Base-by-base conservation (phyloP, 2,888 invertebrate species). In the Brachyptera putata region DNA sequence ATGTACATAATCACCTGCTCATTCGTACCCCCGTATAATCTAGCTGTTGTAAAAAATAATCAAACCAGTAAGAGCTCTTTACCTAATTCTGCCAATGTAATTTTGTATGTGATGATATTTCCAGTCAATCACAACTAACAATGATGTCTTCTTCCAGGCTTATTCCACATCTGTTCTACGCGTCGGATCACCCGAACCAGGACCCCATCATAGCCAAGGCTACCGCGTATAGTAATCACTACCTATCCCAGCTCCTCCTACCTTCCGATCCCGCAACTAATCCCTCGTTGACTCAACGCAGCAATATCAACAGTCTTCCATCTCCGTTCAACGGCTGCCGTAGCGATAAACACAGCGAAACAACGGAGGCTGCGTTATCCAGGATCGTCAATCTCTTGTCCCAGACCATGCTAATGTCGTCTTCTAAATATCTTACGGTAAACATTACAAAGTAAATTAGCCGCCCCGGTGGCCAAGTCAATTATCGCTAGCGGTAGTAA, bases 391-490 rank as follows among this genome's bases (percentile, higher is more conserved):
- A 75, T 58, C 69, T 74, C 39, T 69, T 85, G 39, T 74, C 78
- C 25, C 75, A 78, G 53, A 74, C 75, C 56, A 70, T 90, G 25
- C 75, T 84, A 69, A 76, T 81, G 3, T 80, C 86, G 1, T 80
- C 82, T 61, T 85, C 85, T 56, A 89, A 84, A 75, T 78, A 82
- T 74, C 79, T 84, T 67, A 80, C 84, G 69, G 88, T 87, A 73
- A 82, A 83, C 77, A n/a, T n/a, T n/a, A n/a, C n/a, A n/a, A n/a
- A n/a, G n/a, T n/a, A n/a, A n/a, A n/a, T n/a, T n/a, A n/a, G n/a
- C n/a, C n/a, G n/a, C n/a, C n/a, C n/a, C n/a, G n/a, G n/a, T n/a
- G n/a, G n/a, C n/a, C n/a, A n/a, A n/a, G n/a, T n/a, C n/a, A n/a
- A n/a, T n/a, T n/a, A n/a, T n/a, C n/a, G n/a, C n/a, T n/a, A n/a